These are phyloP conservation scores for Dryobates pubescens DNA, from an alignment of 2,797 vertebrate species.

Conservation along the genomic window DNA sequence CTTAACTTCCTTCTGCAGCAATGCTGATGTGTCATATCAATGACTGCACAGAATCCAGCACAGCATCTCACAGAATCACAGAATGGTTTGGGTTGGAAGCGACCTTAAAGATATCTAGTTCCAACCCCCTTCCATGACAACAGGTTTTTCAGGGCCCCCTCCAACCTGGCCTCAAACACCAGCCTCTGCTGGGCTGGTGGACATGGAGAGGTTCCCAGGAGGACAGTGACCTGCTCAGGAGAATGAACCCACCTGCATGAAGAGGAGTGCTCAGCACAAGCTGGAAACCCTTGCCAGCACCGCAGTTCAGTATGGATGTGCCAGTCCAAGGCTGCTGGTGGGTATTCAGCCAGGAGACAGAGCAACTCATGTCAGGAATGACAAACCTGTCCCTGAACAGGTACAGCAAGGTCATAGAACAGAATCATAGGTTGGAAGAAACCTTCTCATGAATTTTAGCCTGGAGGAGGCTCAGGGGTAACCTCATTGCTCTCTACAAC, in stretches of 20 bases:
- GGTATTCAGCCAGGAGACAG: neutral
- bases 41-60: neutral
- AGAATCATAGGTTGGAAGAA: no score
- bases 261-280: rapidly evolving
- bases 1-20: neutral
- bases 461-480: no score
- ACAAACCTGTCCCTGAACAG: neutral
- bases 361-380: neutral
- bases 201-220: neutral
- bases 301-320: neutral
- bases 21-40: neutral
- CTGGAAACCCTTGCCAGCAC: neutral
- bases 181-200: neutral
- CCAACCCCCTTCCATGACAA: no score
- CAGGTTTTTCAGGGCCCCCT: no score
- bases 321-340: neutral
- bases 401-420: neutral
- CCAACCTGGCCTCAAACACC: no score
- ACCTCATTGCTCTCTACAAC: no score
- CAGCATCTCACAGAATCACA: neutral
- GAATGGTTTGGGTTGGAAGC: no score
- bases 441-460: constrained; percentile 6
- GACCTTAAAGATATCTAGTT: no score
- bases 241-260: neutral
- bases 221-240: neutral